Evolutionary conservation across 2,113 vertebrate genomes (phyloP), one percentile per base, ranked within the genome.

Genomic region (Elaphurus davidianus): DNA sequence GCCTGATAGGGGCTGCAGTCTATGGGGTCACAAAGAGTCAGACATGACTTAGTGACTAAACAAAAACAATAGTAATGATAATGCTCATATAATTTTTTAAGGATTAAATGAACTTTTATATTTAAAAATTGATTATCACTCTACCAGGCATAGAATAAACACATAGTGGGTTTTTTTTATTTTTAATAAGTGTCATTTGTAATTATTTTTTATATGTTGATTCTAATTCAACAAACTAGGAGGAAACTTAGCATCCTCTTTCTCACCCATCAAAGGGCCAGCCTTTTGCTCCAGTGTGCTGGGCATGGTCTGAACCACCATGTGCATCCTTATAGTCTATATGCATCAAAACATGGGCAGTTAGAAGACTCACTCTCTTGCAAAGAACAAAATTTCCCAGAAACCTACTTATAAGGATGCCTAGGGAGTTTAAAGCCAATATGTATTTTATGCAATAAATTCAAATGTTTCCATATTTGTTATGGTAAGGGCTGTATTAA

Each of bases 131-230:
- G 8, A 3, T 92, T 55, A 27, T 87, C 5, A 17, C 27, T 85
- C 19, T 54, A 57, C 23, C 21, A 60, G 50, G 6, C 3, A 79
- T 93, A 91, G 33, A 55, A 5, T 90, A 91, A 94, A 7, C 4
- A 91, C 87, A 13, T 3, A 81, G 5, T 50, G 23, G 0, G 16
- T 12, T 36, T 90, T 76, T 93, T 71, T 71, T 6, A 40, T 47
- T 87, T 91, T 71, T 92, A 59, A 13, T 83, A 76, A 96, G 16
- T 64, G 15, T 6, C 43, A 78, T 84, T 62, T 90, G 0, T 64
- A 94, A 89, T 88, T 94, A 45, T 93, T 96, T 14, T 96, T 94
- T n/a, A 76, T 52, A 40, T 64, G 17, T 52, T 95, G 47, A 94
- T 71, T 94, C 33, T 19, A 94, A 78, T 43, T 96, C 8, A 45